phyloP scores from a whole-genome alignment of 2,797 vertebrate species.

The Yasuhikotakia modesta region DNA sequence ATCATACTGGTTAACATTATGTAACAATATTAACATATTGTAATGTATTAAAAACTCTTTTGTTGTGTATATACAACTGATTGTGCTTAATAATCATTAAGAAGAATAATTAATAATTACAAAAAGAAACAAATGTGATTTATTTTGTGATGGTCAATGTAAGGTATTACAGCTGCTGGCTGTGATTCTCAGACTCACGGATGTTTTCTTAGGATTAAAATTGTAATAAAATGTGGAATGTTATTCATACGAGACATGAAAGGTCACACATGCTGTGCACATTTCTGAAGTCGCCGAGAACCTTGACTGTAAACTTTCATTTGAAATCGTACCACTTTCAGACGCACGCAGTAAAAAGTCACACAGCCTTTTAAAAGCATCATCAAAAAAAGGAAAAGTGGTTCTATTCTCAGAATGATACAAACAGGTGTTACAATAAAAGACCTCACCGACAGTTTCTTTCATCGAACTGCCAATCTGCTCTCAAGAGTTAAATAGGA shows the following conservation, averaged over 20 bases:
- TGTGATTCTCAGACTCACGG: background rate
- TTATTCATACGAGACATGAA: slow-evolving; percentile 32
- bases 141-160: background rate
- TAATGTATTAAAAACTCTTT: no score
- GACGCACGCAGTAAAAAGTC: slow-evolving; percentile 39
- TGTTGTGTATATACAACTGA: background rate
- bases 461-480: slow-evolving; percentile 32
- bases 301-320: slow-evolving; percentile 42
- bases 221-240: slow-evolving; percentile 31
- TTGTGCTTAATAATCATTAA: background rate
- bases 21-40: no score
- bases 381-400: slow-evolving; percentile 8
- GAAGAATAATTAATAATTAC: background rate
- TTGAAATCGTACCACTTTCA: slow-evolving; percentile 39
- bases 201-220: slow-evolving; percentile 25
- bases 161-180: slow-evolving; percentile 16
- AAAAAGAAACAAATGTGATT: background rate
- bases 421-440: slow-evolving; percentile 52
- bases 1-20: background rate
- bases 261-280: slow-evolving; percentile 51
- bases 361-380: slow-evolving; percentile 27
- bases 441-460: slow-evolving; percentile 40
- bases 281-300: slow-evolving; percentile 40
- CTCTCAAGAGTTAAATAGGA: slow-evolving; percentile 18
- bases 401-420: slow-evolving; percentile 30